Conservation (phyloP, 53 echinoderm and acorn worm species). For the Antedon mediterranea region DNA sequence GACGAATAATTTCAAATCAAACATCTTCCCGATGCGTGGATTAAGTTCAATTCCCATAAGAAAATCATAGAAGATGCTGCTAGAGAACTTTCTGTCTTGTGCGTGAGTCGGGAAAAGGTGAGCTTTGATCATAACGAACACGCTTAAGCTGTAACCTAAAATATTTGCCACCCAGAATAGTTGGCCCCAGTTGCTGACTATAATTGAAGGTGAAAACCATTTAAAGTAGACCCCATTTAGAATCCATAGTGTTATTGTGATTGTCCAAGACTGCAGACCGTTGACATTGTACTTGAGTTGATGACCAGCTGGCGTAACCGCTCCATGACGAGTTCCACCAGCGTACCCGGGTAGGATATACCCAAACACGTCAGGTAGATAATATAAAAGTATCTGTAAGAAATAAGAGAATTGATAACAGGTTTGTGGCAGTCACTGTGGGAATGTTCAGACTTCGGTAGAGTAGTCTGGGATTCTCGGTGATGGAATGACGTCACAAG, state of each 20-base stretch:
- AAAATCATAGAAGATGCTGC: slow-evolving; percentile 59
- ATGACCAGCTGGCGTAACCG: slow-evolving; percentile 62
- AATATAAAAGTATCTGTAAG: slow-evolving; percentile 33
- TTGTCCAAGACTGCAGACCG: slow-evolving; percentile 65
- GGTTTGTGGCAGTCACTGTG: no score
- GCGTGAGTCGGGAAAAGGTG: slow-evolving; percentile 54
- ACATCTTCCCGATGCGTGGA: slow-evolving; percentile 63
- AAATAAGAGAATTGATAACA: not conserved
- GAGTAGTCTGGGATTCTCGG: no score
- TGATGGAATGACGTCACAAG: no score
- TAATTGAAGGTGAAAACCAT: slow-evolving; percentile 62
- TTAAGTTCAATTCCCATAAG: slow-evolving; percentile 76
- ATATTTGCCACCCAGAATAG: slow-evolving; percentile 39
- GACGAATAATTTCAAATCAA: slow-evolving; percentile 73
- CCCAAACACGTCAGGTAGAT: slow-evolving; percentile 47
- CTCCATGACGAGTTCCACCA: slow-evolving; percentile 50
- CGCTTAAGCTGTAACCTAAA: slow-evolving; percentile 31
- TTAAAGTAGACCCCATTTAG: slow-evolving; percentile 54
- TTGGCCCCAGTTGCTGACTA: slow-evolving; percentile 47
- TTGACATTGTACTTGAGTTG: slow-evolving; percentile 48
- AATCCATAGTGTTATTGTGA: slow-evolving; percentile 49
- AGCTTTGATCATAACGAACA: slow-evolving; percentile 50
- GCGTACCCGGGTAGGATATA: slow-evolving; percentile 43
- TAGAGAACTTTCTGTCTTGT: slow-evolving; percentile 49
- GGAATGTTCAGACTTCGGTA: no score